Evolutionary conservation across 2,797 vertebrate genomes (phyloP), one percentile per base, ranked within the genome.

Genomic region (Acipenser transmontanus): DNA sequence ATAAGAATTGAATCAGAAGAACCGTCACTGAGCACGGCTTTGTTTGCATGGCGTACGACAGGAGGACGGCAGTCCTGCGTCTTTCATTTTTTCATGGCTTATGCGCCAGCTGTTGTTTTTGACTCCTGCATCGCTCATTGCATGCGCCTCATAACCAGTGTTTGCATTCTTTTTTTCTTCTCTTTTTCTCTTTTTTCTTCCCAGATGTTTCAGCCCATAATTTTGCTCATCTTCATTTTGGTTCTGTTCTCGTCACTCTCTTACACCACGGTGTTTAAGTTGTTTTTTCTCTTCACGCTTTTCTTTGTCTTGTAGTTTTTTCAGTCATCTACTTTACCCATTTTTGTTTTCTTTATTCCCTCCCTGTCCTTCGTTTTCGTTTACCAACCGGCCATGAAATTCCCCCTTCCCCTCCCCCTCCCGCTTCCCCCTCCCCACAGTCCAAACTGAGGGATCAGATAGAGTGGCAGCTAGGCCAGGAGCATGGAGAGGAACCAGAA

Each of bases 381-480:
- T 73, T 82, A 78, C 67, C 80, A 84, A 87, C 78, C 70, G 71
- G 80, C 83, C 85, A 75, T 89, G 83, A 80, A 90, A 84, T 80
- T 83, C 49, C 77, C 50, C 74, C 70, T 62, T 20, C 59, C 68
- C 34, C 57, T 68, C 67, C 67, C 62, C 50, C 6, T 66, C 72
- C 73, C 67, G 17, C 71, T 75, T 79, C 79, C 79, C 81, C 73
- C 79, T 82, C 87, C 85, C 87, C 91, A 93, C 95, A 98, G 95
- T 96, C 91, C 90, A 91, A 89, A 93, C 91, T 93, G 91, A 96
- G 93, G 90, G 94, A 98, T 88, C 95, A 97, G 92, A 90, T 91
- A 91, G 93, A 96, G 85, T 94, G 94, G 93, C 92, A 91, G 83
- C 90, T 91, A 85, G 89, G 86, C 87, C 93, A 87, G 87, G 93